These are phyloP conservation scores for Octodon degus DNA, from an alignment of 2,113 vertebrate species.

Conservation along the genomic window DNA sequence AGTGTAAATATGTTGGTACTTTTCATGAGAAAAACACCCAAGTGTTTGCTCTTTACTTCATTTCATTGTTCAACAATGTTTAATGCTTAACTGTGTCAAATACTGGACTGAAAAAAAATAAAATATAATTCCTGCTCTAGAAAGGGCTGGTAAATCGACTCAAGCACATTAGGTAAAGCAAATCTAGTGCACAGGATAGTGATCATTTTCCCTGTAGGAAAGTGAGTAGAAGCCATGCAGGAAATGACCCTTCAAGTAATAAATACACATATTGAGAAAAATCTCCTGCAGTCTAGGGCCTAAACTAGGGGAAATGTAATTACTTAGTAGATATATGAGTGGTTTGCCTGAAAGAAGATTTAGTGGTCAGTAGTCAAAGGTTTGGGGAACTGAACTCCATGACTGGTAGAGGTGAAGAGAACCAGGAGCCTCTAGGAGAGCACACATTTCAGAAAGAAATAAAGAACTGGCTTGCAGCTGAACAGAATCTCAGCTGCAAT, in stretches of 20 bases:
- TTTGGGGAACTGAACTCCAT: background rate
- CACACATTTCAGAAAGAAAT: background rate
- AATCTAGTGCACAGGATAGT: background rate
- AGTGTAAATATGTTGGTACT: background rate
- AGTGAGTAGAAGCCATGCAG: conserved; percentile 7
- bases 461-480: background rate
- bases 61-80: conserved; percentile 9
- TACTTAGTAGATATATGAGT: background rate
- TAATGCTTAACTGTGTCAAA: background rate
- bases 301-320: conserved; percentile 45
- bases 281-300: background rate
- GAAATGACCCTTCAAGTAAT: conserved; percentile 48
- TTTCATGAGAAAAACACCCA: background rate
- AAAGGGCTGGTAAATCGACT: background rate
- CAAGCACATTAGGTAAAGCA: background rate
- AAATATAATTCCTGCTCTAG: background rate
- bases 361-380: background rate
- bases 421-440: background rate
- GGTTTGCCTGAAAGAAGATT: conserved; percentile 35
- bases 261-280: conserved; percentile 21
- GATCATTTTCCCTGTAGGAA: conserved; percentile 4
- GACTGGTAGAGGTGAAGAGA: background rate
- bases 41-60: background rate
- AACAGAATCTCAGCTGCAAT: background rate
- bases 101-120: background rate